Conservation (phyloP, 2,888 invertebrate genomes). For the Ptychoptera contaminata region DNA sequence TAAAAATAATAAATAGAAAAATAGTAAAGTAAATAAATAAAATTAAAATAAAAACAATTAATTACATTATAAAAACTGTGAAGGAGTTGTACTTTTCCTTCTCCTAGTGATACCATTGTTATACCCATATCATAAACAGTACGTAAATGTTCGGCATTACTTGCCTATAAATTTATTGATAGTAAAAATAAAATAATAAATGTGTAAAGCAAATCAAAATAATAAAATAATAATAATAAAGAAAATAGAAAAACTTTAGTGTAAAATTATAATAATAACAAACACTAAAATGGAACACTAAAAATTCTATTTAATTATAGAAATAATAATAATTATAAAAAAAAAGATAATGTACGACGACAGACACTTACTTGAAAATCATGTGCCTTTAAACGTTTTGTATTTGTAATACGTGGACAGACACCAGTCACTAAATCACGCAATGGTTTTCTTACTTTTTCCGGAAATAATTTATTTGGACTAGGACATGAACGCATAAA, state of each 20-base stretch:
- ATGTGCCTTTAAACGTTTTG: conserved; percentile 48
- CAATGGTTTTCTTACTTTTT: conserved; percentile 67
- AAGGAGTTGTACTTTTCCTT: conserved; percentile 82
- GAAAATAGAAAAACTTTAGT: not conserved
- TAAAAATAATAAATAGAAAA: not conserved
- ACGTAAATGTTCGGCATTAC: conserved; percentile 75
- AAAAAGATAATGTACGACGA: conserved; percentile 16
- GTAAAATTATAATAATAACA: conserved; percentile 11
- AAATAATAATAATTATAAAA: too few relatives aligned
- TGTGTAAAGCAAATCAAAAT: conserved; percentile 14
- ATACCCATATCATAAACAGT: conserved; percentile 91
- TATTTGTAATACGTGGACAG: conserved; percentile 46
- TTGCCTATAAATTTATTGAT: conserved; percentile 33
- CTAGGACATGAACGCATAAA: conserved; percentile 63
- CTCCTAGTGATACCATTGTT: conserved; percentile 69
- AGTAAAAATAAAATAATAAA: not conserved
- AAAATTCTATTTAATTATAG: not conserved
- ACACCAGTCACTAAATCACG: conserved; percentile 72
- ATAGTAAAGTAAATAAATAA: not conserved
- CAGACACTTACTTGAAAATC: conserved; percentile 39
- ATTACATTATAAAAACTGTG: conserved; percentile 78
- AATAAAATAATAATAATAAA: conserved; percentile 16
- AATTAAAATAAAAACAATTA: conserved; percentile 12
- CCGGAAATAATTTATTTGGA: conserved; percentile 66
- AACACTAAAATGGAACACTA: not conserved